Conservation (phyloP, 2,797 vertebrate genomes). For the Prionace glauca region DNA sequence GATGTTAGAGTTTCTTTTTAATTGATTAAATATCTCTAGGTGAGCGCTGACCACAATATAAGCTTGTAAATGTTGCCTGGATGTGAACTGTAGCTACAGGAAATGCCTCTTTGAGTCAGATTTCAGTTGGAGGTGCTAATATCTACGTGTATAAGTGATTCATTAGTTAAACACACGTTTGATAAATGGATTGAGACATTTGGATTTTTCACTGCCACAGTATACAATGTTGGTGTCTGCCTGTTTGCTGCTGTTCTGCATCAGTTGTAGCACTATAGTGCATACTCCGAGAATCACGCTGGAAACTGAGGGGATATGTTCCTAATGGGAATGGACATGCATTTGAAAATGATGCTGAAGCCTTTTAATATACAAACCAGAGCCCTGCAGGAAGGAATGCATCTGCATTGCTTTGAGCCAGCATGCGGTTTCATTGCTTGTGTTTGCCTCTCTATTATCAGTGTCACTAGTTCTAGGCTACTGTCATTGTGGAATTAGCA, state of each 20-base stretch:
- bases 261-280: no score
- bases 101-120: background rate
- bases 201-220: background rate
- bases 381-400: background rate
- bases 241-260: background rate
- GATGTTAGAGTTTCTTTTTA: background rate
- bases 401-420: background rate
- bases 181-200: background rate
- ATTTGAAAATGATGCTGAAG: constrained; percentile 11
- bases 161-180: background rate
- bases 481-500: background rate
- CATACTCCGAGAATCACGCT: background rate
- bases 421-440: no score
- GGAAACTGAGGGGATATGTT: background rate
- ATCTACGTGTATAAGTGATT: background rate
- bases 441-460: no score
- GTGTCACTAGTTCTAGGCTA: background rate
- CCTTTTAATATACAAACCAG: background rate
- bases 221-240: no score
- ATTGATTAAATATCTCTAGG: background rate
- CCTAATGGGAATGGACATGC: background rate
- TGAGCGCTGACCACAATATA: background rate
- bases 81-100: background rate
- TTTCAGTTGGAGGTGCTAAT: background rate
- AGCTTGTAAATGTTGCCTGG: background rate